Percentiles rank a stretch among this genome's conserved stretches.
Evolutionary conservation across 2,113 vertebrate species (phyloP).

Genomic region (Rhinolophus sinicus): DNA sequence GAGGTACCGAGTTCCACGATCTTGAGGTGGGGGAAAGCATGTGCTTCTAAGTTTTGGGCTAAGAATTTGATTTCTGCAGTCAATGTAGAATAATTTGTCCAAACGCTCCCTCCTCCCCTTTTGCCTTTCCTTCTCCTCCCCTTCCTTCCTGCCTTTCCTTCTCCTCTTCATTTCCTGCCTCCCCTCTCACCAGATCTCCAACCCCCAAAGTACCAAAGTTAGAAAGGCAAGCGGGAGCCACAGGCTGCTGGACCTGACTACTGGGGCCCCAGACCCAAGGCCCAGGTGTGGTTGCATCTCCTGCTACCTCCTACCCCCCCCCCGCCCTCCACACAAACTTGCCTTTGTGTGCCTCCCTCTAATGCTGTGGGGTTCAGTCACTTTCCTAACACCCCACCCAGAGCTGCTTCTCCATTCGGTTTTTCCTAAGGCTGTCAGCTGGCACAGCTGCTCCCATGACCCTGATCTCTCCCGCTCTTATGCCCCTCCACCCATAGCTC

Average conservation of each 20-base stretch:
- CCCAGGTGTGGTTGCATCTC: not conserved
- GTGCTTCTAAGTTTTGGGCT: not conserved
- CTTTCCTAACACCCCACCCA: not conserved
- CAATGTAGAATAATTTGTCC: not conserved
- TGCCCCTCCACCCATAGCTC: not conserved
- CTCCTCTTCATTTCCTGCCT: not conserved
- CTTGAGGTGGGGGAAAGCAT: not conserved
- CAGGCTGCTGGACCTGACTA: not conserved
- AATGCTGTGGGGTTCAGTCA: not conserved
- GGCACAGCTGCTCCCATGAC: not conserved
- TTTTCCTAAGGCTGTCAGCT: not conserved
- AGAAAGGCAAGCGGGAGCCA: not conserved
- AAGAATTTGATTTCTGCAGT: not conserved
- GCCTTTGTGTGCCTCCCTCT: not conserved
- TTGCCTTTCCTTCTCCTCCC: not conserved
- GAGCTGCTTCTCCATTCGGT: not conserved
- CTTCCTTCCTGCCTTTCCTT: not conserved
- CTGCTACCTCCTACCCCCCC: not conserved
- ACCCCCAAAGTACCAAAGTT: not conserved
- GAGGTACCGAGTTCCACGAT: not conserved
- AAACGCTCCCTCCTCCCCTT: not conserved
- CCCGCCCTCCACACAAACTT: not conserved
- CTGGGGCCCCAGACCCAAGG: not conserved
- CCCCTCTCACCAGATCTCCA: not conserved
- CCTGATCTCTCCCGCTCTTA: not conserved